These are phyloP conservation scores for Trichopria drosophilae DNA, from an alignment of 2,888 invertebrate genomes.

Conservation along the genomic window DNA sequence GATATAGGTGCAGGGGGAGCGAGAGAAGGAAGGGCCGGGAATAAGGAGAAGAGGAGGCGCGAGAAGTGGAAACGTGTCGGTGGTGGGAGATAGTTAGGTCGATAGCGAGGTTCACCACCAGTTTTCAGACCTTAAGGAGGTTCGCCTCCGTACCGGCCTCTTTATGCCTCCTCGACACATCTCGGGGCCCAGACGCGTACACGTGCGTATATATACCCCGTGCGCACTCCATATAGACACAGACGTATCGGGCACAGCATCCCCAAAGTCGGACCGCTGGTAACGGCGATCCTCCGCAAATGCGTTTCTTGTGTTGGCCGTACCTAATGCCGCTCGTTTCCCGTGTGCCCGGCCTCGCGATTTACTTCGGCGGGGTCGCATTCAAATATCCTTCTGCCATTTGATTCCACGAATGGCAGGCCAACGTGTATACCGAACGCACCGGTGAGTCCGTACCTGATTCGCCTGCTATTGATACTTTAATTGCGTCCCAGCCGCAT, in stretches of 20 bases:
- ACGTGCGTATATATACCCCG: not conserved
- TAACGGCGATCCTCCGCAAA: slow-evolving; percentile 46
- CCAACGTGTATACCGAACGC: slow-evolving; percentile 29
- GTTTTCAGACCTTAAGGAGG: slow-evolving; percentile 35
- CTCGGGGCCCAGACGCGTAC: not conserved
- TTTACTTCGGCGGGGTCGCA: slow-evolving; percentile 52
- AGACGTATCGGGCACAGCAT: too few species aligned
- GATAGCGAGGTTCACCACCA: slow-evolving; percentile 48
- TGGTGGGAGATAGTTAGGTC: slow-evolving; percentile 53
- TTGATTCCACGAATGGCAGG: too few species aligned
- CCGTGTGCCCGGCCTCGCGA: too few species aligned
- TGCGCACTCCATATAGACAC: too few species aligned
- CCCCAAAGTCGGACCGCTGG: slow-evolving; percentile 30
- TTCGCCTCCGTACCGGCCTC: slow-evolving; percentile 9
- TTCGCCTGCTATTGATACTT: slow-evolving; percentile 21
- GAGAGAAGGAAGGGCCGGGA: slow-evolving; percentile 4
- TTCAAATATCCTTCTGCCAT: slow-evolving; percentile 52
- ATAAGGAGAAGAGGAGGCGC: slow-evolving; percentile 12
- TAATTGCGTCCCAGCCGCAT: slow-evolving; percentile 9
- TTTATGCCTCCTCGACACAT: slow-evolving; percentile 5
- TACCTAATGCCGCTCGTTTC: slow-evolving; percentile 50
- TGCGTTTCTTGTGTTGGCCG: slow-evolving; percentile 57
- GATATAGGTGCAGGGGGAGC: not conserved
- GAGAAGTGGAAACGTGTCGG: slow-evolving; percentile 32
- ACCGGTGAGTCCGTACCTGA: slow-evolving; percentile 17